Percentiles rank a stretch among this genome's conserved stretches.
Evolutionary conservation across 2,797 vertebrate species (phyloP).

Genomic region (Poliocrania exsul): DNA sequence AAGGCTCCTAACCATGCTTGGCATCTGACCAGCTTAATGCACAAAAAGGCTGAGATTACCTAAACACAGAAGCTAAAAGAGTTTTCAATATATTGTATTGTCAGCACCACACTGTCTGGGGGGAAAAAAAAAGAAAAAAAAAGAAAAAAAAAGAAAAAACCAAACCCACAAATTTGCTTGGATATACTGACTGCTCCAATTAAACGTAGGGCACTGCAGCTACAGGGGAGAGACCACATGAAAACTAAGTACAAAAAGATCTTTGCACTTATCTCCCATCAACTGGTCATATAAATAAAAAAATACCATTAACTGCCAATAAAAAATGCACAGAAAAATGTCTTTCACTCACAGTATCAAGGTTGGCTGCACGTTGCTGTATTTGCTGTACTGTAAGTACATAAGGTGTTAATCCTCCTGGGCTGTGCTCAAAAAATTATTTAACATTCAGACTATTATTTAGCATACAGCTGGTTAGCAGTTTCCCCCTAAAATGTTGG

Average conservation of each 20-base stretch:
- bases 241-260: constrained; percentile 11
- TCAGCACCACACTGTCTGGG: not conserved
- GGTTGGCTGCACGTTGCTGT: constrained; percentile 24
- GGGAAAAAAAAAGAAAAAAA: not conserved
- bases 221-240: not conserved
- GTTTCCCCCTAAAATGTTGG: constrained; percentile 88
- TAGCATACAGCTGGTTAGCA: constrained; percentile 95
- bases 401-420: constrained; percentile 90
- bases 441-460: constrained; percentile 92
- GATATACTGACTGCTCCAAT: not conserved
- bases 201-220: not conserved
- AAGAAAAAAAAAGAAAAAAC: not conserved
- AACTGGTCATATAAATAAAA: not conserved
- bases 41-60: constrained; percentile 36
- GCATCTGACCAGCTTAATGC: constrained; percentile 64
- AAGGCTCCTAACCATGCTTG: constrained; percentile 22
- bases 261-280: constrained; percentile 8
- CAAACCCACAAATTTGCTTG: not conserved
- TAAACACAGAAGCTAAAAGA: constrained; percentile 41
- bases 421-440: constrained; percentile 86
- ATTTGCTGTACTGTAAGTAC: constrained; percentile 65
- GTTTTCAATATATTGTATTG: constrained; percentile 52
- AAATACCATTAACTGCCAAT: not conserved
- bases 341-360: constrained; percentile 51
- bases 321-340: constrained; percentile 25